Evolutionary conservation across 2,113 vertebrate species (phyloP), one percentile per base, ranked within the genome.

Genomic region (Pomatorhinus ruficollis): DNA sequence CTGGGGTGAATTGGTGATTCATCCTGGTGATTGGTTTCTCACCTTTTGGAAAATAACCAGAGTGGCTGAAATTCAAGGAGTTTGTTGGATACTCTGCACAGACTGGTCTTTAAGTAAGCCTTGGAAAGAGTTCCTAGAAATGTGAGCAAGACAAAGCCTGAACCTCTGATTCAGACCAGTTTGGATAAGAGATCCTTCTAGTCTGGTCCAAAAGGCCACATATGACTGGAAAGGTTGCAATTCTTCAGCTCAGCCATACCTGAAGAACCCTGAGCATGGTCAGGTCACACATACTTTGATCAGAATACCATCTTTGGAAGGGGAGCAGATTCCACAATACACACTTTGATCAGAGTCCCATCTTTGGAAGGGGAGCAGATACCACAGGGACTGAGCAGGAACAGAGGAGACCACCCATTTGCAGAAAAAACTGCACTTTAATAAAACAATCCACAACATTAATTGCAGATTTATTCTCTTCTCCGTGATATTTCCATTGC

Each of bases 391-490:
- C 20, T 57, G 6, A 5, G 5, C 23, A 52, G 20, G 33, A 89
- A 5, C 25, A 5, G 14, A 81, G 47, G 17, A 56, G 19, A 44
- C 35, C 5, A 2, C 12, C 25, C 45, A 25, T 50, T 24, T 65
- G 20, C 35, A 90, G 63, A 77, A 37, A 24, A 85, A 91, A 33
- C 23, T 37, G 25, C 40, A 50, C 49, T 69, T 83, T 40, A 75
- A 60, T 14, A n/a, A 77, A 71, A 66, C 37, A 57, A 90, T 24
- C 52, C 23, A 57, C 3, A 2, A 2, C 1, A 1, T 68, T 71
- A 72, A 68, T 39, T 57, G 25, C 59, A 42, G 30, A 88, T 93
- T 96, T 83, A 12, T 93, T 87, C 64, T 79, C 49, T 89, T 64
- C n/a, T 54, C 23, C 1, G 0, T 2, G 22, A 33, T 88, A 88